Percentiles rank a stretch among this genome's conserved stretches.
Evolutionary conservation across 2,113 vertebrate species (phyloP).

Genomic region (Gallinago media): DNA sequence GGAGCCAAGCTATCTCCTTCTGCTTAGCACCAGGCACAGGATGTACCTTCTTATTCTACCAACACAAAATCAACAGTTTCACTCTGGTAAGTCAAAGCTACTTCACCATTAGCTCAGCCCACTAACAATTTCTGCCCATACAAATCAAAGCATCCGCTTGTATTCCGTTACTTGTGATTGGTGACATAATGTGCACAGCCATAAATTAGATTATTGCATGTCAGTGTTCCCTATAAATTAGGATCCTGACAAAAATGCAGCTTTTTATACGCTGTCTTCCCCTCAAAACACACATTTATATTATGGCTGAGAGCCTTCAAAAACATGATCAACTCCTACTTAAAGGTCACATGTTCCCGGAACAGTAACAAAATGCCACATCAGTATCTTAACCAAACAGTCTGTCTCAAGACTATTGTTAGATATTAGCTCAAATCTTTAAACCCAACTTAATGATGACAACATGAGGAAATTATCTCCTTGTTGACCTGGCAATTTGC

Average conservation of each 20-base stretch:
- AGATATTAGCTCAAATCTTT: neutral
- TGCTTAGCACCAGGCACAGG: neutral
- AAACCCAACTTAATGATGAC: neutral
- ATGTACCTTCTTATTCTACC: neutral
- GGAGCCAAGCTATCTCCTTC: neutral
- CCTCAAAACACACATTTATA: neutral
- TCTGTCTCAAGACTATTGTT: neutral
- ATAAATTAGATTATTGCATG: constrained; percentile 8
- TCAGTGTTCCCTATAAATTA: constrained; percentile 10
- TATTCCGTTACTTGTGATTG: neutral
- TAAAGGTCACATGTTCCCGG: neutral
- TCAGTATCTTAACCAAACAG: neutral
- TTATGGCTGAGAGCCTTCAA: neutral
- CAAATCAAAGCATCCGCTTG: constrained; percentile 9
- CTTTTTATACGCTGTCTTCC: neutral
- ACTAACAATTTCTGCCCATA: neutral
- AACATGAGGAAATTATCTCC: neutral
- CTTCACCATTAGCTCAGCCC: neutral
- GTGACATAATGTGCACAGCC: neutral
- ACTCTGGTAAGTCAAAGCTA: neutral
- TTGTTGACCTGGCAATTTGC: neutral
- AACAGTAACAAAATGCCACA: neutral
- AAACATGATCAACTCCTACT: constrained; percentile 25
- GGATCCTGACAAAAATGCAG: constrained; percentile 18
- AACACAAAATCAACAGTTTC: neutral